A percentile compares a stretch with the other conserved stretches of the same genome.
Conservation (phyloP, 2,113 vertebrate genomes). For the Pachyramphus minor region DNA sequence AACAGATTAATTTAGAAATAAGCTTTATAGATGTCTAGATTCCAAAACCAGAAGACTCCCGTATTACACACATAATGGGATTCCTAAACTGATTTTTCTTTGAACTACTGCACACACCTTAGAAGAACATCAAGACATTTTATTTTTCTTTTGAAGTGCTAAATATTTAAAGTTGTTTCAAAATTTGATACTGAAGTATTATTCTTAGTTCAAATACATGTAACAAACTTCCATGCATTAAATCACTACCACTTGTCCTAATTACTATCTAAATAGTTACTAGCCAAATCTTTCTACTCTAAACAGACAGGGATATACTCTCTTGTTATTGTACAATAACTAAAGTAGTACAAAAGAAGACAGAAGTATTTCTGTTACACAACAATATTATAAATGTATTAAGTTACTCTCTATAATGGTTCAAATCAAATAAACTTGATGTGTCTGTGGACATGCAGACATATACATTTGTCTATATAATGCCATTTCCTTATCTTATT, state of each 20-base stretch:
- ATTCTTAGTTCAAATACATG: not conserved
- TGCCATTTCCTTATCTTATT: not conserved
- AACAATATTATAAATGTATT: not conserved
- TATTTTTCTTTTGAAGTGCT: not conserved
- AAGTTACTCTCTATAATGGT: not conserved
- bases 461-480: not conserved
- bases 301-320: not conserved
- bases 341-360: not conserved
- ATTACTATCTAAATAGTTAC: not conserved
- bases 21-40: not conserved
- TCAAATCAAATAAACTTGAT: not conserved
- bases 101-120: not conserved
- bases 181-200: not conserved
- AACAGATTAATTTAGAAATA: slow-evolving; percentile 27
- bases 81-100: not conserved
- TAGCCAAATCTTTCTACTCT: not conserved
- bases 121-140: not conserved
- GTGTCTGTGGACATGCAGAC: not conserved
- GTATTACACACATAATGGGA: not conserved
- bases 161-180: not conserved
- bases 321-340: not conserved
- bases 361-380: not conserved
- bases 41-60: not conserved
- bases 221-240: not conserved
- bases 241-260: not conserved